Evolutionary conservation across 2,888 invertebrate species (phyloP).

Genomic region (Anthoptus insignis): DNA sequence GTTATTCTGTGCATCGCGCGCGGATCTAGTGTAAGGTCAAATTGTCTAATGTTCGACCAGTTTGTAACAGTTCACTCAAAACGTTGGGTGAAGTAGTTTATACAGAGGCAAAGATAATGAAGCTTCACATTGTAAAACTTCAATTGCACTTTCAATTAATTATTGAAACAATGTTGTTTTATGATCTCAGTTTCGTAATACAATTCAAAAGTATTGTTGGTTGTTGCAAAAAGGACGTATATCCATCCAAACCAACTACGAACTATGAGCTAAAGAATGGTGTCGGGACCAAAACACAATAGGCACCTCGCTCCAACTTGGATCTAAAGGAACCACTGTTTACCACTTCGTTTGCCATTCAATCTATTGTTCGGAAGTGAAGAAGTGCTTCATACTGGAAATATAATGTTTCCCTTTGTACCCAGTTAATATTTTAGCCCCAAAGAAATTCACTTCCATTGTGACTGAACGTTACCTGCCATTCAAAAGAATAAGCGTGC

Average conservation of each 20-base stretch:
- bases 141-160: too few species aligned
- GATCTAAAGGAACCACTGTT: conserved; percentile 76
- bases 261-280: conserved; percentile 9
- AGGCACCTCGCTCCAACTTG: conserved; percentile 58
- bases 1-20: too few species aligned
- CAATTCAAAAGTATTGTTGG: background rate
- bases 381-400: conserved; percentile 82
- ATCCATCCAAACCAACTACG: too few species aligned
- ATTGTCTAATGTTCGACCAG: too few species aligned
- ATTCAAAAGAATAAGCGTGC: conserved; percentile 71
- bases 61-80: too few species aligned
- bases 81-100: too few species aligned
- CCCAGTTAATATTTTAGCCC: conserved; percentile 83
- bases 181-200: conserved; percentile 1
- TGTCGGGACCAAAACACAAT: conserved; percentile 47
- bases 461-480: conserved; percentile 78
- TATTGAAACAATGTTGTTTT: conserved; percentile 18
- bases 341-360: conserved; percentile 84
- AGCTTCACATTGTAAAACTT: too few species aligned
- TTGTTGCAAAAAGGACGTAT: too few species aligned
- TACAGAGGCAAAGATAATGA: too few species aligned
- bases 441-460: conserved; percentile 78
- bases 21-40: too few species aligned
- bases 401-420: conserved; percentile 83
- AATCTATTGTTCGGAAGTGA: conserved; percentile 84